Percentiles rank a stretch among this genome's conserved stretches.
These are phyloP conservation scores for Choristoneura rosaceana DNA, from an alignment of 2,888 invertebrate species.

Conservation along the genomic window DNA sequence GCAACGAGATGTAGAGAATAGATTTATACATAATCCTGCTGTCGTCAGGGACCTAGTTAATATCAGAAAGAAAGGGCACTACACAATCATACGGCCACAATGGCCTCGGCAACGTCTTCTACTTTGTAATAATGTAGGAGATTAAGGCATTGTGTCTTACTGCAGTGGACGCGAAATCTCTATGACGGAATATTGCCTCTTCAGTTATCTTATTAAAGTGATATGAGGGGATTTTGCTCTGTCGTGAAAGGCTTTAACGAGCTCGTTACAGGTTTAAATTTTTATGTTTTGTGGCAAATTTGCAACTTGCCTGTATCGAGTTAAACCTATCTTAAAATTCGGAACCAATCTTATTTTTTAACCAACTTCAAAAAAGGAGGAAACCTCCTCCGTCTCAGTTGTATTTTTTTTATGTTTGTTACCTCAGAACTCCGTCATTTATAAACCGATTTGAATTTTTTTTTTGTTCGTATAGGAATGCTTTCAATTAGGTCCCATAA, in stretches of 20 bases:
- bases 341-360: too few species aligned
- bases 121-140: constrained; percentile 42
- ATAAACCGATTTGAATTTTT: too few species aligned
- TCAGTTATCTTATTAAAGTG: constrained; percentile 50
- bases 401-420: too few species aligned
- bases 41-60: constrained; percentile 36
- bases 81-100: constrained; percentile 37
- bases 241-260: constrained; percentile 41
- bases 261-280: constrained; percentile 36
- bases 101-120: constrained; percentile 32
- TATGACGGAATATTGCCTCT: constrained; percentile 58
- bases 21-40: constrained; percentile 31
- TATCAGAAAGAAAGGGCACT: constrained; percentile 25
- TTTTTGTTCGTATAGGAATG: too few species aligned
- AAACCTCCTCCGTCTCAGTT: too few species aligned
- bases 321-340: too few species aligned
- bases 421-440: too few species aligned
- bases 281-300: constrained; percentile 18
- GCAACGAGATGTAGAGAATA: constrained; percentile 32
- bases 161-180: constrained; percentile 55
- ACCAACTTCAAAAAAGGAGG: too few species aligned
- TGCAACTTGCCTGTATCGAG: not conserved
- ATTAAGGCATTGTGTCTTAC: constrained; percentile 43
- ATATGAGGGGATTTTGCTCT: constrained; percentile 44
- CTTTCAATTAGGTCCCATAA: too few species aligned